These are phyloP conservation scores for Dromococcyx pavoninus DNA, from an alignment of 2,797 vertebrate genomes.

Conservation along the genomic window DNA sequence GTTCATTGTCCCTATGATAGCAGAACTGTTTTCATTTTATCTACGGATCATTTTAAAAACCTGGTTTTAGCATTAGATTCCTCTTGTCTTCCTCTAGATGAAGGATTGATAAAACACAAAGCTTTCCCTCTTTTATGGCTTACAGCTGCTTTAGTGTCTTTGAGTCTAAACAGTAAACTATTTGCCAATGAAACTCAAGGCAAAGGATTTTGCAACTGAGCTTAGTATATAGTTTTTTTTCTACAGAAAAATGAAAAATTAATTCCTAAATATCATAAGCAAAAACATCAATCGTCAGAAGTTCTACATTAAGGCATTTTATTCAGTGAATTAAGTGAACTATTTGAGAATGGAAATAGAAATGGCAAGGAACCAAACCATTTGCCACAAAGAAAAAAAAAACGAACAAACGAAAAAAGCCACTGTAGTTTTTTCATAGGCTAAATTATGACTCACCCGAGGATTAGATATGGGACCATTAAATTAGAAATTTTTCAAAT, in stretches of 20 bases:
- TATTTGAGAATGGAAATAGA: background rate
- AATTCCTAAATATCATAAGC: background rate
- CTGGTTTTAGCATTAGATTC: background rate
- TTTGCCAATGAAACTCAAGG: background rate
- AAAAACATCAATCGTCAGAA: background rate
- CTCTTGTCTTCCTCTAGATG: background rate
- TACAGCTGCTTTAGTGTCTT: background rate
- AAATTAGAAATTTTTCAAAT: background rate
- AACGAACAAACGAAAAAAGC: too few relatives aligned
- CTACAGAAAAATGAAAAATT: background rate
- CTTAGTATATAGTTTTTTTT: background rate
- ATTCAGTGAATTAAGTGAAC: slow-evolving; percentile 4
- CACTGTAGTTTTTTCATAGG: background rate
- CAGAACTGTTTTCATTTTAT: background rate
- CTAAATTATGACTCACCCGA: background rate
- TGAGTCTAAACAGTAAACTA: background rate
- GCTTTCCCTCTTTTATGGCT: background rate
- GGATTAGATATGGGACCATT: fast-evolving
- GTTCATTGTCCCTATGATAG: fast-evolving
- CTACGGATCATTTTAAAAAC: background rate
- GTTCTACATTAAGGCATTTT: background rate
- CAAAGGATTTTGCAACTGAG: background rate
- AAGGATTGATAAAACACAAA: background rate
- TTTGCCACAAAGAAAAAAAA: too few relatives aligned
- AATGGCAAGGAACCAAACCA: background rate